phyloP scores from a whole-genome alignment of 1,140 invertebrate species.

The Leucophenga varia region DNA sequence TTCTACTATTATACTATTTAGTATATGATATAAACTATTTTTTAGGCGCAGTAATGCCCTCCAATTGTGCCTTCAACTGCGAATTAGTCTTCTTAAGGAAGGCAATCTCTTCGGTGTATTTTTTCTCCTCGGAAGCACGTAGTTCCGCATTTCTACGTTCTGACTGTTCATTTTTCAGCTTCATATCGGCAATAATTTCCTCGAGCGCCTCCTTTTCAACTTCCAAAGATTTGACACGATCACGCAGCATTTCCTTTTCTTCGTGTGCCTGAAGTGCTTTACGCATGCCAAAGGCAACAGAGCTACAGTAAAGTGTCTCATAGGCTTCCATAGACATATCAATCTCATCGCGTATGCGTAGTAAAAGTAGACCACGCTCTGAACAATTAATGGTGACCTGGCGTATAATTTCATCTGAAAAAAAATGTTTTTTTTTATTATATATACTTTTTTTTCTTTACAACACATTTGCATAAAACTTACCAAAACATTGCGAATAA shows the following conservation, averaged over 20 bases:
- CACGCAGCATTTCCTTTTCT: slow-evolving; percentile 64
- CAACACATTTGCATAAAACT: slow-evolving; percentile 24
- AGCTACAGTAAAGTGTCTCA: slow-evolving; percentile 92
- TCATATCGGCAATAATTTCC: slow-evolving; percentile 76
- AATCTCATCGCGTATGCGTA: slow-evolving; percentile 93
- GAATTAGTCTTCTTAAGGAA: slow-evolving; percentile 92
- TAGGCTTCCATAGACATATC: slow-evolving; percentile 95
- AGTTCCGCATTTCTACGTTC: slow-evolving; percentile 84
- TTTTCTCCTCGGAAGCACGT: slow-evolving; percentile 82
- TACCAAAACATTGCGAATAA: slow-evolving; percentile 96
- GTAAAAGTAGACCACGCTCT: slow-evolving; percentile 89
- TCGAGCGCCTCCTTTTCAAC: slow-evolving; percentile 74
- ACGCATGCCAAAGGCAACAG: slow-evolving; percentile 95
- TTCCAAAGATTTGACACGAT: slow-evolving; percentile 64
- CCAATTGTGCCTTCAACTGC: slow-evolving; percentile 89
- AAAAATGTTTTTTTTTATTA: neutral
- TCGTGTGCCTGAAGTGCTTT: slow-evolving; percentile 87
- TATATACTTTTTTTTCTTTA: too few relatives aligned
- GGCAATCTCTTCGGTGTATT: slow-evolving; percentile 86
- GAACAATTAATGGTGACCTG: slow-evolving; percentile 97
- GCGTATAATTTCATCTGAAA: slow-evolving; percentile 83
- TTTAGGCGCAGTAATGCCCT: slow-evolving; percentile 89
- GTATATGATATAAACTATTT: slow-evolving; percentile 62
- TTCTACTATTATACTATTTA: neutral
- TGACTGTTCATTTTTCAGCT: slow-evolving; percentile 79